These are phyloP conservation scores for Amphimallon solstitiale DNA, from an alignment of 2,888 invertebrate genomes.

Conservation along the genomic window DNA sequence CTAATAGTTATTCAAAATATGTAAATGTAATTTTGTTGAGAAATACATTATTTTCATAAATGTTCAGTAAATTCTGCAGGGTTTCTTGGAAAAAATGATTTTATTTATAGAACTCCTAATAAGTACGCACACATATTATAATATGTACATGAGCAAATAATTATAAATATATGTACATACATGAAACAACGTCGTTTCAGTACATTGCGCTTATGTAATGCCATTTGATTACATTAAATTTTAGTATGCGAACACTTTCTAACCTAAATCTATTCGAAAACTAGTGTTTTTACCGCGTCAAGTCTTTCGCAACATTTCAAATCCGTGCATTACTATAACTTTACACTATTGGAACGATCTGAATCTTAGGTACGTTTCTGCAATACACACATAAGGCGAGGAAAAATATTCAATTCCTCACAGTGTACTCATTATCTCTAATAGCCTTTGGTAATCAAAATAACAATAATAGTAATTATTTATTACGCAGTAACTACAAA, in stretches of 20 bases:
- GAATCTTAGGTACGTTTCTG: background rate
- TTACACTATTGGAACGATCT: background rate
- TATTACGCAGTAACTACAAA: no score
- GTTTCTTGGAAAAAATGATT: no score
- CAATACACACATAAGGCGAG: background rate
- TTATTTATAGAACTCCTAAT: no score
- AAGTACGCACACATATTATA: no score
- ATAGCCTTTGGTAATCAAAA: no score
- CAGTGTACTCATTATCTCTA: no score
- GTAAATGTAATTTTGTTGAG: no score
- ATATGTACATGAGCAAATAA: background rate
- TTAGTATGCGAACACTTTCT: conserved; percentile 15
- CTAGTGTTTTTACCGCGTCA: background rate
- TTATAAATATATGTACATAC: background rate
- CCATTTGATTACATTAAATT: conserved; percentile 12
- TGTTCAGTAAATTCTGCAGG: background rate
- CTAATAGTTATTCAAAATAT: no score
- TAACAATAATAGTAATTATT: no score
- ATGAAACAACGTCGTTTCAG: background rate
- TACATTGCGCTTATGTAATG: background rate
- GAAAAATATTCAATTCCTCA: no score
- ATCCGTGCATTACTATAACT: background rate
- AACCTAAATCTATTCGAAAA: conserved; percentile 22
- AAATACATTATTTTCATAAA: no score
- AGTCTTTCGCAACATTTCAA: background rate